Evolutionary conservation across 1,140 invertebrate species (phyloP), one percentile per base, ranked within the genome.

Genomic region (Ericerus pela): DNA sequence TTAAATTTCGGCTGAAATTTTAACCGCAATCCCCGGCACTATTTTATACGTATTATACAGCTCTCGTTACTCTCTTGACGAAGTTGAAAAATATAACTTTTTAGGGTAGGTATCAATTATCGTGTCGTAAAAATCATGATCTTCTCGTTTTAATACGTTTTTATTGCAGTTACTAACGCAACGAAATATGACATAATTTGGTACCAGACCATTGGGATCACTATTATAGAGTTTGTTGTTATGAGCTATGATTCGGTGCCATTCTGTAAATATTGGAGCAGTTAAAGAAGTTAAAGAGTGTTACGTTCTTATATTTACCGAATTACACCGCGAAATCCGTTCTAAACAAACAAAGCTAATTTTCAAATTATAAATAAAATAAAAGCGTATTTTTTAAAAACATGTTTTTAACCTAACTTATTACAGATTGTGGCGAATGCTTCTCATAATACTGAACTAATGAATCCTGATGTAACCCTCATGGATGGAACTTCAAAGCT

Each of bases 401-500:
- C 4, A 30, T 29, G 27, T 30, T 16, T 29, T 53, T 29, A 12
- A 29, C 6, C 12, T 38, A 47, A 56, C 37, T 59, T 47, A 24
- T 63, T 68, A 61, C 67, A 82, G 79, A 68, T 85, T 52, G 74
- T 85, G 65, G 84, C 86, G 14, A 89, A 88, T 69, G 77, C 80
- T 20, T 84, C 82, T 1, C 82, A 79, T 68, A 84, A 85, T 65
- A 75, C 76, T n/a, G 80, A 82, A 60, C 73, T 87, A 56, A 68
- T 87, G 36, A 76, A 75, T 31, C 75, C 80, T 58, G 76, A 81
- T 37, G 77, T 79, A 29, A 69, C 70, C 33, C 71, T 63, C 67
- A 76, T 66, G 69, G 75, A 63, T 18, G 54, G 47, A 16, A 27
- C 37, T 51, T 72, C 79, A 53, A 71, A 79, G 41, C 68, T 88